Evolutionary conservation across 2,113 vertebrate genomes (phyloP).

Genomic region (Tupaia tana): DNA sequence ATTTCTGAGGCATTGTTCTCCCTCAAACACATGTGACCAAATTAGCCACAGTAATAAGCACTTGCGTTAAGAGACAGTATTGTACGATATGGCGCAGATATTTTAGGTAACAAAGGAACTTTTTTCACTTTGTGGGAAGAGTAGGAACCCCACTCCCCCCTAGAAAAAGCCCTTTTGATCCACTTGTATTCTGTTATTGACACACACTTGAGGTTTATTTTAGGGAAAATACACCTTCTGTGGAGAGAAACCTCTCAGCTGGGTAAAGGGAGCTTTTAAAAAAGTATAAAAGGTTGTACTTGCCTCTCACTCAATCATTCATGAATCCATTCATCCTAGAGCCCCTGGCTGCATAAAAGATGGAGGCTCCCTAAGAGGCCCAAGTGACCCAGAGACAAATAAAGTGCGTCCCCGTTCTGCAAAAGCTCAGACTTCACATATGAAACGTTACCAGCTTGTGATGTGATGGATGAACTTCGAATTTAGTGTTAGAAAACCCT

Average conservation of each 20-base stretch:
- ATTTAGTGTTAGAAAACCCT: neutral
- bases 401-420: neutral
- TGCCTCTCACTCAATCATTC: slow-evolving; percentile 62
- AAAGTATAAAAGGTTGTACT: slow-evolving; percentile 49
- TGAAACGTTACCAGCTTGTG: neutral
- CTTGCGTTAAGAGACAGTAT: slow-evolving; percentile 59
- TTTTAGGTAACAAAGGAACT: slow-evolving; percentile 80
- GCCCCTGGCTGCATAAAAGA: neutral
- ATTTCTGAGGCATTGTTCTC: slow-evolving; percentile 81
- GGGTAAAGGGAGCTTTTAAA: slow-evolving; percentile 60
- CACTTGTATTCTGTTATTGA: slow-evolving; percentile 51
- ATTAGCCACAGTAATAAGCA: slow-evolving; percentile 83
- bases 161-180: slow-evolving; percentile 67
- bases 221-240: slow-evolving; percentile 68
- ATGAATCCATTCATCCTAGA: neutral
- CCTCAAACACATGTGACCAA: slow-evolving; percentile 81
- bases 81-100: slow-evolving; percentile 67
- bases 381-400: neutral
- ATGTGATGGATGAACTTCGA: neutral
- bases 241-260: slow-evolving; percentile 63
- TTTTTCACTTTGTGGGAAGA: slow-evolving; percentile 73
- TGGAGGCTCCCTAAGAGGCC: neutral
- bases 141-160: slow-evolving; percentile 13
- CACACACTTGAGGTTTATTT: slow-evolving; percentile 76
- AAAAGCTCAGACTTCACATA: neutral